A percentile compares a stretch with the other conserved stretches of the same genome.
These are phyloP conservation scores for Morpho achilles DNA, from an alignment of 2,888 invertebrate species.

Conservation along the genomic window DNA sequence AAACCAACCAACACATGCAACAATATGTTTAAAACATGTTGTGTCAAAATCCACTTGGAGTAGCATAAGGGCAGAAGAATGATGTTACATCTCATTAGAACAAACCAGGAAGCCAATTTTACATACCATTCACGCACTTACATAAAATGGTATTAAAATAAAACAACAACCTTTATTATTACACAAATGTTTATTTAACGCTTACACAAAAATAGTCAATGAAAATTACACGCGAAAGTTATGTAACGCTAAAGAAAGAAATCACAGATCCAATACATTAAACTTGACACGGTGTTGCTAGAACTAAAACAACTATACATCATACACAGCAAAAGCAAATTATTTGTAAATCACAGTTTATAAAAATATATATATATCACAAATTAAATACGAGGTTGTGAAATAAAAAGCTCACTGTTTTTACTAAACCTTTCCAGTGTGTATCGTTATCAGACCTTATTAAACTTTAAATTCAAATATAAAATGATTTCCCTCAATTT, in stretches of 20 bases:
- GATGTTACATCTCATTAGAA: no score
- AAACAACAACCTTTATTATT: constrained; percentile 42
- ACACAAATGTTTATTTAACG: constrained; percentile 70
- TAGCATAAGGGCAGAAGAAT: no score
- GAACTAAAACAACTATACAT: constrained; percentile 35
- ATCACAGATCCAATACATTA: constrained; percentile 73
- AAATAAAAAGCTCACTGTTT: constrained; percentile 37
- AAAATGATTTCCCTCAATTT: constrained; percentile 38
- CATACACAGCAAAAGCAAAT: constrained; percentile 42
- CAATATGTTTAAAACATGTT: no score
- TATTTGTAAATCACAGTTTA: constrained; percentile 61
- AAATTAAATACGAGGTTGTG: constrained; percentile 36
- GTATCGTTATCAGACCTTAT: constrained; percentile 36
- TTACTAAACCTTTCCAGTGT: constrained; percentile 50
- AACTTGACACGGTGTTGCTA: constrained; percentile 35
- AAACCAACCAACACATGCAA: no score
- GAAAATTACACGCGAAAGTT: constrained; percentile 56
- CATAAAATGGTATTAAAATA: constrained; percentile 19
- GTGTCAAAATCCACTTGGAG: no score
- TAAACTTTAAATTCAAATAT: constrained; percentile 35
- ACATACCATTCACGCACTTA: no score
- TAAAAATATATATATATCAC: constrained; percentile 61
- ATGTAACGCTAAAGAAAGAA: constrained; percentile 58
- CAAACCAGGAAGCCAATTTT: no score
- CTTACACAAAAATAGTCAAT: constrained; percentile 63